These are phyloP conservation scores for Rhagoletis pomonella DNA, from an alignment of 1,140 invertebrate species.

Conservation along the genomic window DNA sequence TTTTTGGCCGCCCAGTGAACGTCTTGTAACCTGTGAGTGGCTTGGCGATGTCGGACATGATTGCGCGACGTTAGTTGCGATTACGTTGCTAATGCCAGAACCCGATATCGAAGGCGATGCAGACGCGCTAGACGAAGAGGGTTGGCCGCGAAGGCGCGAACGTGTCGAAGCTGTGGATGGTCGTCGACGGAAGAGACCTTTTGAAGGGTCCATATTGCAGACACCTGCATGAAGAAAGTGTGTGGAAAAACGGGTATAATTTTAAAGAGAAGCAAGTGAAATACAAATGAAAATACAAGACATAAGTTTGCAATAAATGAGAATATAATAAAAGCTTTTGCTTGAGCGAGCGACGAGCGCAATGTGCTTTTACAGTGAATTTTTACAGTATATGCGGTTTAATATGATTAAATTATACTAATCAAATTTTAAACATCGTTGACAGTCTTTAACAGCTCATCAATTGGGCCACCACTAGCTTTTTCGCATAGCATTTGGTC, in stretches of 20 bases:
- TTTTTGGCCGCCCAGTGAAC: constrained; percentile 66
- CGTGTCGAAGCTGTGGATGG: constrained; percentile 67
- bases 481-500: neutral
- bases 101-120: constrained; percentile 56
- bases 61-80: constrained; percentile 22
- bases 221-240: constrained; percentile 61
- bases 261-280: neutral
- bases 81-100: constrained; percentile 29
- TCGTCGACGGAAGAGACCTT: constrained; percentile 76
- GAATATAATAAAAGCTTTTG: neutral
- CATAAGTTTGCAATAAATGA: neutral
- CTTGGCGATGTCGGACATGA: constrained; percentile 73
- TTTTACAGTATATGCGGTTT: too few species aligned
- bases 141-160: constrained; percentile 65
- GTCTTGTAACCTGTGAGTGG: constrained; percentile 62
- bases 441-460: neutral
- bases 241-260: neutral
- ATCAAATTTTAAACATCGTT: neutral
- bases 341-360: neutral
- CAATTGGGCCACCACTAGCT: constrained; percentile 59
- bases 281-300: neutral
- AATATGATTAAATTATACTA: too few species aligned
- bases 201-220: constrained; percentile 75
- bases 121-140: constrained; percentile 58
- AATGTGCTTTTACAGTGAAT: neutral